Evolutionary conservation across 2,888 invertebrate species (phyloP).

Genomic region (Orthosia cruda): DNA sequence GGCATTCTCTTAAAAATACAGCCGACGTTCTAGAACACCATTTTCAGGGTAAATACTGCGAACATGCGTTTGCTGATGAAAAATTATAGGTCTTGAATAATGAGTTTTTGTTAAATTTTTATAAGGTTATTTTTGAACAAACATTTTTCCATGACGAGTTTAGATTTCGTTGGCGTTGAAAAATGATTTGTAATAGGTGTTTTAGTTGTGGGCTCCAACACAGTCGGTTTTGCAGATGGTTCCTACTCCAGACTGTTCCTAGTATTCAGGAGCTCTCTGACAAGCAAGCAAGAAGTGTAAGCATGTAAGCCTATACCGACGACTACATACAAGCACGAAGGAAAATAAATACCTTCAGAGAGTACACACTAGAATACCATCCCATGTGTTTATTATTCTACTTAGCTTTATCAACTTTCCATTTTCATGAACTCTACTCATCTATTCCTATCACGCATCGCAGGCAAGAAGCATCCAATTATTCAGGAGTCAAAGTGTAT

Average conservation of each 20-base stretch:
- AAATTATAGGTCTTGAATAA: not conserved
- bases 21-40: constrained; percentile 1
- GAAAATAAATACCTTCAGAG: not conserved
- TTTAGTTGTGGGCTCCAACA: no score
- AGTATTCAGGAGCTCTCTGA: not conserved
- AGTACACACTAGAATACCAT: not conserved
- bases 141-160: no score
- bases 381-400: not conserved
- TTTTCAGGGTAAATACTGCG: constrained; percentile 3
- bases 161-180: no score
- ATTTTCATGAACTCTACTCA: not conserved
- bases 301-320: no score
- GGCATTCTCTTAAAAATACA: constrained; percentile 44
- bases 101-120: not conserved
- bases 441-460: constrained; percentile 10
- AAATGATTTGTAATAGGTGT: no score
- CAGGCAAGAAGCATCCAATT: constrained; percentile 15
- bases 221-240: not conserved
- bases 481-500: constrained; percentile 39
- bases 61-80: not conserved
- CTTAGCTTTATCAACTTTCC: not conserved
- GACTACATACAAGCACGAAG: not conserved
- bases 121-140: not conserved
- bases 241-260: not conserved
- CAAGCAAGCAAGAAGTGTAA: not conserved